These are phyloP conservation scores for Diceros bicornis DNA, from an alignment of 2,797 vertebrate genomes.

Conservation along the genomic window DNA sequence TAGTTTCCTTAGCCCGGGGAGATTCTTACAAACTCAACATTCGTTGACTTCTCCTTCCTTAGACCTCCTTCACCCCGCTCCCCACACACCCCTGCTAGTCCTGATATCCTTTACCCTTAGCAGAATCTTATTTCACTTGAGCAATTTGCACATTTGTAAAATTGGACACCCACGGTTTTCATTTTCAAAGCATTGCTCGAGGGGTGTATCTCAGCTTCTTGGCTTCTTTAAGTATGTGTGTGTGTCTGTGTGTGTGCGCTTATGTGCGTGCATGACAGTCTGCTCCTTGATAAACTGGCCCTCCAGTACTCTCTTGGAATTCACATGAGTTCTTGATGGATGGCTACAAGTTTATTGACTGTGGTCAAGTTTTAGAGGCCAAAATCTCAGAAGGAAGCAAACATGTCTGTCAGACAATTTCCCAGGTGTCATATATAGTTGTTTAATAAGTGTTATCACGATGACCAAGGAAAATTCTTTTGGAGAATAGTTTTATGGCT, in stretches of 20 bases:
- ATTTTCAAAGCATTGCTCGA: conserved; percentile 77
- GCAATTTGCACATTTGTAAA: conserved; percentile 75
- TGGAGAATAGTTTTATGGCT: not conserved
- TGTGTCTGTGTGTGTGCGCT: not conserved
- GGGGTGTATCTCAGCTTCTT: not conserved
- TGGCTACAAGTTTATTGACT: not conserved
- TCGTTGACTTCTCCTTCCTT: conserved; percentile 76
- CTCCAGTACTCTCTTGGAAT: not conserved
- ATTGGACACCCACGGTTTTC: conserved; percentile 69
- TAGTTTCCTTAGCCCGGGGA: conserved; percentile 68
- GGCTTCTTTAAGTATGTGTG: not conserved
- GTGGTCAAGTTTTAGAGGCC: not conserved
- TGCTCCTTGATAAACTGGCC: not conserved
- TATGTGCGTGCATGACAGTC: not conserved
- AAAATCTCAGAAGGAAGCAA: not conserved
- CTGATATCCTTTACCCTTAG: conserved; percentile 48
- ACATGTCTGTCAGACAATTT: not conserved
- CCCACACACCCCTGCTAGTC: not conserved
- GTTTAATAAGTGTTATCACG: not conserved
- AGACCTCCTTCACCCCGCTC: not conserved
- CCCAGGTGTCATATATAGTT: not conserved
- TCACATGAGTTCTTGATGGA: not conserved
- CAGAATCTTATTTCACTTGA: conserved; percentile 81
- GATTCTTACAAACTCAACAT: conserved; percentile 77
- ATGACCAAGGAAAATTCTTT: not conserved